Conservation (phyloP, 1,140 invertebrate species). For the Trichonephila inaurata region DNA sequence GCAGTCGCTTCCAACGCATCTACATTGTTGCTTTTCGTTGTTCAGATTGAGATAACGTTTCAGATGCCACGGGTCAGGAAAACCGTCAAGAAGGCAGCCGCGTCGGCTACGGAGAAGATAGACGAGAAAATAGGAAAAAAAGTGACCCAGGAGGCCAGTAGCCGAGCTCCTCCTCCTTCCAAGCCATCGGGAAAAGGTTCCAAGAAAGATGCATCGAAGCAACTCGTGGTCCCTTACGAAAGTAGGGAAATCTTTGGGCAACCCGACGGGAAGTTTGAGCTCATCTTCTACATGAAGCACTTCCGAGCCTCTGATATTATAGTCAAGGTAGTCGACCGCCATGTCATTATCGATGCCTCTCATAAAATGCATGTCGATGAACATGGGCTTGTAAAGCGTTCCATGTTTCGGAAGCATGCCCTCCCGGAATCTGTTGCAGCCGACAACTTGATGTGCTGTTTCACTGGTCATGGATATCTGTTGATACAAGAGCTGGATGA, state of each 20-base stretch:
- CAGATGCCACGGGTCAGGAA: too few species aligned
- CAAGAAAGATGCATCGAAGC: background rate
- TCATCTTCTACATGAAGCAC: constrained; percentile 90
- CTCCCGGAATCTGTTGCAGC: constrained; percentile 84
- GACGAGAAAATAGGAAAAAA: too few species aligned
- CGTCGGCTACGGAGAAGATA: too few species aligned
- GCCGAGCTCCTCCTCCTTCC: background rate
- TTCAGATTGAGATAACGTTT: too few species aligned
- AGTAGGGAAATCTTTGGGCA: too few species aligned
- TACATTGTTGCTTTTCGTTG: too few species aligned
- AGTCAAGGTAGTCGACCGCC: constrained; percentile 81
- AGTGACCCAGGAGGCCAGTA: too few species aligned
- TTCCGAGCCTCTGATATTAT: constrained; percentile 91
- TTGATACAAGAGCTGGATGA: background rate
- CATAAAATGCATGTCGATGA: constrained; percentile 79
- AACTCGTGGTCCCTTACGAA: background rate
- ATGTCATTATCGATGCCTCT: constrained; percentile 78
- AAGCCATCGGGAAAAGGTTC: background rate
- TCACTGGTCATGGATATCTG: background rate
- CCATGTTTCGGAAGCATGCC: constrained; percentile 87
- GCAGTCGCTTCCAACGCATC: too few species aligned
- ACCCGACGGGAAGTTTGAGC: constrained; percentile 79
- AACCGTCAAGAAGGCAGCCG: too few species aligned
- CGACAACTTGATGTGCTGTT: constrained; percentile 84
- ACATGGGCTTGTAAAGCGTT: constrained; percentile 87